Conservation (phyloP, 1,140 invertebrate species). For the Propsilocerus akamusi region DNA sequence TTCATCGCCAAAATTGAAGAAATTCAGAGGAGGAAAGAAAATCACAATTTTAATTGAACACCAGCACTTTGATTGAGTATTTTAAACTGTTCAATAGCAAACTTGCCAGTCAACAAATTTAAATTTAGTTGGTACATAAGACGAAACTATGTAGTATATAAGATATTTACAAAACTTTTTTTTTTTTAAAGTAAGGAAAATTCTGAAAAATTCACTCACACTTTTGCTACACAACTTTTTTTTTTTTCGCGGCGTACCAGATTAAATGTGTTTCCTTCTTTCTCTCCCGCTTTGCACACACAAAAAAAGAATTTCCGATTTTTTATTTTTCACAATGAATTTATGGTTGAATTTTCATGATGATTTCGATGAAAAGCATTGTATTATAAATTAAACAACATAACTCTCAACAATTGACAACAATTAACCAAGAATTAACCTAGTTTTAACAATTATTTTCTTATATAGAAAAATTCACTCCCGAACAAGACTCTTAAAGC, state of each 20-base stretch:
- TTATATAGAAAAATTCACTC: no score
- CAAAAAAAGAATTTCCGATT: no score
- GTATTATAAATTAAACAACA: no score
- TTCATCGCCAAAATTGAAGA: neutral
- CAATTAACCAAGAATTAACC: no score
- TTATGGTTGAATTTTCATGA: no score
- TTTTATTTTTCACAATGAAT: no score
- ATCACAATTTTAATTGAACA: constrained; percentile 2
- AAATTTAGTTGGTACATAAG: neutral
- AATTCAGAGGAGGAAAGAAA: neutral
- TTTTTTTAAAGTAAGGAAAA: neutral
- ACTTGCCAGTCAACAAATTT: neutral
- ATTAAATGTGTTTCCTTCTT: neutral
- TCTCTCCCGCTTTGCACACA: neutral
- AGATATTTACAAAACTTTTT: constrained; percentile 1
- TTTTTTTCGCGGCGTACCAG: no score
- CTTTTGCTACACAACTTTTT: no score
- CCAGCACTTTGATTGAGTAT: neutral
- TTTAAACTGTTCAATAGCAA: neutral
- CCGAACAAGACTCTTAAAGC: no score
- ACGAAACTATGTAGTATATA: neutral
- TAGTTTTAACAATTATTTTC: no score
- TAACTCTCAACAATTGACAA: no score
- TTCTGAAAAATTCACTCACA: neutral
- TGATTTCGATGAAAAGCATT: no score